Evolutionary conservation across 1,140 invertebrate genomes (phyloP), one percentile per base, ranked within the genome.

Genomic region (Dolichoris vasculosae): DNA sequence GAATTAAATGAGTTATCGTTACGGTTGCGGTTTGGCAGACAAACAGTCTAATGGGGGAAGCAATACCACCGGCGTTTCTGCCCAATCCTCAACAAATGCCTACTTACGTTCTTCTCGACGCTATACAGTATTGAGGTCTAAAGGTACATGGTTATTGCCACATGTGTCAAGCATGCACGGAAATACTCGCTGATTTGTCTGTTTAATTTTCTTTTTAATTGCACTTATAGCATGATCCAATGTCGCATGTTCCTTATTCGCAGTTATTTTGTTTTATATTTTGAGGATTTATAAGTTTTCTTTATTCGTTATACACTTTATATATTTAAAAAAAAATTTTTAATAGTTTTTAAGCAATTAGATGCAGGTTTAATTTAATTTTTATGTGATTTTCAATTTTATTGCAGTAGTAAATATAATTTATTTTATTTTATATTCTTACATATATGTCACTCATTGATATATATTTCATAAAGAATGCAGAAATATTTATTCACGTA

Each of bases 111-210:
- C 92, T 93, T 92, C 93, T 93, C 92, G 93, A 93, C 92, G 92
- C 92, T 90, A 93, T 93, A 93, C 92, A 93, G 92, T 93, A 93
- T 93, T 93, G 92, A 93, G 92, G 92, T 93, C 91, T 93, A 93
- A 93, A 93, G 93, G 93, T 93, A 93, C 89, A 91, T 91, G 88
- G 89, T 90, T 90, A 90, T 89, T 90, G 81, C 80, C 69, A 77
- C 59, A 86, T 48, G 80, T 83, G 85, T 86, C 75, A 88, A 87
- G 89, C 89, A 90, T 90, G 89, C 89, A 82, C 87, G 75, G 73
- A 87, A 67, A 82, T 86, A 83, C 67, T 86, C 51, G 59, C 67
- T 48, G 69, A 86, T 63, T 82, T 81, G 82, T 83, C 81, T 89
- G 67, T 81, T 64, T n/a, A n/a, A n/a, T n/a, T 88, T 73, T 79